Conservation (phyloP, 2,888 invertebrate species). For the Philhelius pedissequus region DNA sequence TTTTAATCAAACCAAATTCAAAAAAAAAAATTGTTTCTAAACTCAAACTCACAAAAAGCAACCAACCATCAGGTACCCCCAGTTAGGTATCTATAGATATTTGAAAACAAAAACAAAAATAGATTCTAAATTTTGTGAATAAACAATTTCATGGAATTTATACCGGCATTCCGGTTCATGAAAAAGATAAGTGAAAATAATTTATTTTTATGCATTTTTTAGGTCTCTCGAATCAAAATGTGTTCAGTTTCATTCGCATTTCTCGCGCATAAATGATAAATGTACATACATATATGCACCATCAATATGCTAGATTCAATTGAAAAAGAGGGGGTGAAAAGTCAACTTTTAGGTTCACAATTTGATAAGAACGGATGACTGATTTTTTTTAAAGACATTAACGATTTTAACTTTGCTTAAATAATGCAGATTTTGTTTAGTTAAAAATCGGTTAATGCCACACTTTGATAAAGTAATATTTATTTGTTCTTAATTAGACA, state of each 20-base stretch:
- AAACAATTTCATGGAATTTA: neutral
- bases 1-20: neutral
- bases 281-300: neutral
- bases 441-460: neutral
- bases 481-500: neutral
- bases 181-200: slow-evolving; percentile 31
- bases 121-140: neutral
- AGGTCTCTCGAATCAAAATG: neutral
- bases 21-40: neutral
- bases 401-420: neutral
- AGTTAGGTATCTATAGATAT: neutral
- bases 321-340: neutral
- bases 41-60: neutral
- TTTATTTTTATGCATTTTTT: slow-evolving; percentile 26
- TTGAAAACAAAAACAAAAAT: neutral
- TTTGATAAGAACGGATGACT: slow-evolving; percentile 8
- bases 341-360: slow-evolving; percentile 1
- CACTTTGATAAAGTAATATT: neutral
- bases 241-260: neutral
- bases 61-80: no score
- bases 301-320: neutral
- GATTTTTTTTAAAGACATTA: neutral
- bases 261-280: neutral
- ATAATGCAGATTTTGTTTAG: neutral
- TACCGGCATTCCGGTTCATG: slow-evolving; percentile 22